Evolutionary conservation across 2,888 invertebrate species (phyloP), one percentile per base, ranked within the genome.

Genomic region (Oithona nana): DNA sequence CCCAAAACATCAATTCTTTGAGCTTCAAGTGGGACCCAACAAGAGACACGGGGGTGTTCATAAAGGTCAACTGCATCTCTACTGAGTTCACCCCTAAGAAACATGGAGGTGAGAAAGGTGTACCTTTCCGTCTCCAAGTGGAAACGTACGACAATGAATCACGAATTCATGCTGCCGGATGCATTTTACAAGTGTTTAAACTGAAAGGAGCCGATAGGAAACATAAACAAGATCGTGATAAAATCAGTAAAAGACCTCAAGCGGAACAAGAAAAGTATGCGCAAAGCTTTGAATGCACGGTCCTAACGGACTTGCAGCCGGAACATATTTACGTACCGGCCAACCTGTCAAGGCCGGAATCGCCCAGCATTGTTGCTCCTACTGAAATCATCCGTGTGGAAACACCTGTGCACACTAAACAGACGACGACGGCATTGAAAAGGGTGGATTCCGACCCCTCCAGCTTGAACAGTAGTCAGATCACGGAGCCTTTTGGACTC

Each of bases 51-150:
- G 93, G 93, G 50, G 86, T 92, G 13, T 57, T 49, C 58, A 28
- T 31, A 3, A 71, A 86, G 86, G 84, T 88, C 57, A 90, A 95
- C 75, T 94, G 93, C 73, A 95, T 95, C 69, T 93, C 93, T 65
- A 95, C 95, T 0, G 95, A 95, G 75, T 95, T 95, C 73, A 95
- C 95, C 0, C 88, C 92, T 0, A 94, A 93, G 73, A 94, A 94
- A 71, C 94, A 95, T 73, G 95, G 95, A 57, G 95, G 95, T 1
- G 95, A 95, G 75, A 95, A 95, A 71, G 95, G 95, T 0, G 94
- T 95, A 0, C 94, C 94, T 0, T 95, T 95, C 76, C 81, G 94
- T 57, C 84, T 94, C 66, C 92, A 93, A 75, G 67, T 66, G 30
- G 51, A 62, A 49, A 51, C 57, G 3, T 64, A 20, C 31, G 63